A percentile compares a stretch with the other conserved stretches of the same genome.
Evolutionary conservation across 2,888 invertebrate species (phyloP).

Genomic region (Oligia strigilis): DNA sequence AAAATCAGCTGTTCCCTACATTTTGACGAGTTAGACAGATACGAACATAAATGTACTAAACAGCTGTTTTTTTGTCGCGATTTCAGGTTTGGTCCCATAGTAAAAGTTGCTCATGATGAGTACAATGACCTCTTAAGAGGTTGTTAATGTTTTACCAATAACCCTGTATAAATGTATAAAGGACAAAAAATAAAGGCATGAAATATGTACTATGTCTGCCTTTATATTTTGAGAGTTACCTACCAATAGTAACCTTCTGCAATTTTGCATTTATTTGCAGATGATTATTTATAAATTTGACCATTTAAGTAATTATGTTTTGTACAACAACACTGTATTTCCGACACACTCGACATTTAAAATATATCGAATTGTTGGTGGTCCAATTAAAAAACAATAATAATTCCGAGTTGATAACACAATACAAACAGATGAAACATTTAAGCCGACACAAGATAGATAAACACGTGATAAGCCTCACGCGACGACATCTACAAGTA

Average conservation of each 20-base stretch:
- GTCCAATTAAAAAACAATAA: background rate
- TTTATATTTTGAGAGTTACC: background rate
- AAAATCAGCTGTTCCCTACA: too few species aligned
- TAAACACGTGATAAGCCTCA: slow-evolving; percentile 34
- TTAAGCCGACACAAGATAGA: slow-evolving; percentile 10
- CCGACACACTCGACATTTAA: background rate
- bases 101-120: too few species aligned
- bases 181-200: background rate
- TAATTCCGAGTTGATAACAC: slow-evolving; percentile 5
- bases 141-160: too few species aligned
- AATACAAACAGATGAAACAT: slow-evolving; percentile 14
- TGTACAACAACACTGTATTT: background rate
- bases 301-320: background rate
- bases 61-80: too few species aligned
- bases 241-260: background rate
- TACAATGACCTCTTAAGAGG: too few species aligned
- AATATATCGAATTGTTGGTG: background rate
- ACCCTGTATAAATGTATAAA: background rate
- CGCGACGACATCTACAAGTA: slow-evolving; percentile 32
- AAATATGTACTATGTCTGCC: background rate
- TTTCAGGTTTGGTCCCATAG: too few species aligned
- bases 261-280: background rate
- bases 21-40: too few species aligned
- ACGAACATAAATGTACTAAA: too few species aligned
- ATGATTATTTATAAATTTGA: background rate